Evolutionary conservation across 2,888 invertebrate genomes (phyloP).

Genomic region (Antheraea assamensis): DNA sequence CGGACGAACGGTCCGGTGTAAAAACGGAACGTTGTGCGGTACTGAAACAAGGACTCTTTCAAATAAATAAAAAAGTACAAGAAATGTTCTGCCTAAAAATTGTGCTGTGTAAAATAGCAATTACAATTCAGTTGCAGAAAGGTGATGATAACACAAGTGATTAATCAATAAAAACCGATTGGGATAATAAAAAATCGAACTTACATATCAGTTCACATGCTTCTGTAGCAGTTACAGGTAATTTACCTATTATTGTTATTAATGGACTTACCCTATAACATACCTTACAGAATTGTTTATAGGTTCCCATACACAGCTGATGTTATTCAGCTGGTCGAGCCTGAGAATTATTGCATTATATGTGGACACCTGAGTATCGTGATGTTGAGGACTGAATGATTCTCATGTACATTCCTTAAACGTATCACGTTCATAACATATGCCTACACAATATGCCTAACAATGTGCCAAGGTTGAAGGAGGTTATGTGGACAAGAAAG

Average conservation of each 20-base stretch:
- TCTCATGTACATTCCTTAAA: background rate
- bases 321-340: background rate
- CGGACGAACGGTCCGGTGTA: too few species aligned
- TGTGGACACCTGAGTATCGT: background rate
- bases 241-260: background rate
- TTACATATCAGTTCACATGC: background rate
- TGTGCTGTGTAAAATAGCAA: background rate
- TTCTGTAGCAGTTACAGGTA: background rate
- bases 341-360: background rate
- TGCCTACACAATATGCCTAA: too few species aligned
- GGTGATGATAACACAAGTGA: background rate
- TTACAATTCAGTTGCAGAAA: background rate
- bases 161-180: background rate
- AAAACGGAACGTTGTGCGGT: too few species aligned
- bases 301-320: background rate
- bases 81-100: background rate
- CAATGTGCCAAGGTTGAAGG: background rate
- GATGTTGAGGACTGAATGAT: background rate
- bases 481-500: background rate
- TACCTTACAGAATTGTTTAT: background rate
- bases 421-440: background rate
- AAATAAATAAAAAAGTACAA: too few species aligned
- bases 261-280: background rate
- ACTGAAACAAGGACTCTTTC: too few species aligned
- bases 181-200: background rate